These are phyloP conservation scores for Holothuria leucospilota DNA, from an alignment of 53 echinoderm and acorn worm species.

Conservation along the genomic window DNA sequence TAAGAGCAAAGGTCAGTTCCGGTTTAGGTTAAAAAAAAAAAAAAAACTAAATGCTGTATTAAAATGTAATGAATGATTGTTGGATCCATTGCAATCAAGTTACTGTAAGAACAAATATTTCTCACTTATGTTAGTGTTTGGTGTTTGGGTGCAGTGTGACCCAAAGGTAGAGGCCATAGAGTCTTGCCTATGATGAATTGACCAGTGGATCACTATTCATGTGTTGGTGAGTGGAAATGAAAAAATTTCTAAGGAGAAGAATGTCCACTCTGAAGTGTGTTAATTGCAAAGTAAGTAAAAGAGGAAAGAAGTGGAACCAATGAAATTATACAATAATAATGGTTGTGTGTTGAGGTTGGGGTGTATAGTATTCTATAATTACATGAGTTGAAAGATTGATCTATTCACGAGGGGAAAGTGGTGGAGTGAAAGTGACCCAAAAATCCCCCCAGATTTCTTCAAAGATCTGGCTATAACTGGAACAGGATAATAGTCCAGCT, in stretches of 20 bases:
- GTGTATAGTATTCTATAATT: too few relatives aligned
- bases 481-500: too few relatives aligned
- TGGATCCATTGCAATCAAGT: constrained; percentile 39
- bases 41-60: constrained; percentile 55
- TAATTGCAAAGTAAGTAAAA: neutral
- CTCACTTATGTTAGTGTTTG: neutral
- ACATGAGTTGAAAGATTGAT: too few relatives aligned
- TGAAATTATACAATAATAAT: too few relatives aligned
- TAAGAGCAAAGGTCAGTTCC: constrained; percentile 48
- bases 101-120: neutral
- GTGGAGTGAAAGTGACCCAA: too few relatives aligned
- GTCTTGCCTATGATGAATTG: neutral
- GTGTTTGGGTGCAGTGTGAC: neutral
- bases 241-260: neutral
- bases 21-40: constrained; percentile 47
- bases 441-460: too few relatives aligned
- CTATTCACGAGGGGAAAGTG: too few relatives aligned
- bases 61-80: constrained; percentile 58
- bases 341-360: too few relatives aligned
- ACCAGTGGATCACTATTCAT: constrained; percentile 1
- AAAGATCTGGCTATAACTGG: too few relatives aligned
- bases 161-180: neutral
- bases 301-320: neutral
- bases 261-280: neutral
- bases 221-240: neutral